Conservation (phyloP, 2,113 vertebrate genomes). For the Pachypanchax playfairii region DNA sequence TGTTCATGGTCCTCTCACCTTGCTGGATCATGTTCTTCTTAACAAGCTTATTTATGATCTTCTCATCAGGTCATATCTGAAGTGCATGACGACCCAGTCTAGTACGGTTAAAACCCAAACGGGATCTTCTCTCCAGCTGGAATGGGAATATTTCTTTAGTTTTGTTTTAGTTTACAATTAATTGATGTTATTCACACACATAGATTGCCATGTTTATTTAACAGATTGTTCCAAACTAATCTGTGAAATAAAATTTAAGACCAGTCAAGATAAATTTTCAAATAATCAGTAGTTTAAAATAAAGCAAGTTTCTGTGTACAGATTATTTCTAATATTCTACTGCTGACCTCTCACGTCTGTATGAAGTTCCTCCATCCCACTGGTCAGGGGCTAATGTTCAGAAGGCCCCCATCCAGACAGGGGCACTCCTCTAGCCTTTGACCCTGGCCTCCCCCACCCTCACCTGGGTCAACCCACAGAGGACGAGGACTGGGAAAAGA, state of each 20-base stretch:
- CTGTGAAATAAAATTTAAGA: too few species aligned
- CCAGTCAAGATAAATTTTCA: too few species aligned
- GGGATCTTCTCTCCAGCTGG: too few species aligned
- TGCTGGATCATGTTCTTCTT: not conserved
- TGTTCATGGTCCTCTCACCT: slow-evolving; percentile 51
- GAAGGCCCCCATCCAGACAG: slow-evolving; percentile 56
- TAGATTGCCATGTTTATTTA: too few species aligned
- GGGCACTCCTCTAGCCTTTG: slow-evolving; percentile 63
- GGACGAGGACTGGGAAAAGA: slow-evolving; percentile 70
- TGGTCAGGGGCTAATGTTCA: slow-evolving; percentile 71
- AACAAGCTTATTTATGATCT: not conserved
- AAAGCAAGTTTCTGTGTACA: not conserved
- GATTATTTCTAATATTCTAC: slow-evolving; percentile 35
- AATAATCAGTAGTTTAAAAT: too few species aligned
- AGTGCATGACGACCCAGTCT: too few species aligned
- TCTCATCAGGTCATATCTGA: not conserved
- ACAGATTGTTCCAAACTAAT: too few species aligned
- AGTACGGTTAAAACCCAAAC: too few species aligned
- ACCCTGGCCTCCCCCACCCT: slow-evolving; percentile 61
- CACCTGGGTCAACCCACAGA: slow-evolving; percentile 71
- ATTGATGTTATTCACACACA: too few species aligned
- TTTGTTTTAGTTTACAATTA: too few species aligned
- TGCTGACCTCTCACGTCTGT: slow-evolving; percentile 38
- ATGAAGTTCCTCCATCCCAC: slow-evolving; percentile 48
- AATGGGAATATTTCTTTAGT: too few species aligned